These are phyloP conservation scores for Scytalopus superciliaris DNA, from an alignment of 2,113 vertebrate genomes.

Conservation along the genomic window DNA sequence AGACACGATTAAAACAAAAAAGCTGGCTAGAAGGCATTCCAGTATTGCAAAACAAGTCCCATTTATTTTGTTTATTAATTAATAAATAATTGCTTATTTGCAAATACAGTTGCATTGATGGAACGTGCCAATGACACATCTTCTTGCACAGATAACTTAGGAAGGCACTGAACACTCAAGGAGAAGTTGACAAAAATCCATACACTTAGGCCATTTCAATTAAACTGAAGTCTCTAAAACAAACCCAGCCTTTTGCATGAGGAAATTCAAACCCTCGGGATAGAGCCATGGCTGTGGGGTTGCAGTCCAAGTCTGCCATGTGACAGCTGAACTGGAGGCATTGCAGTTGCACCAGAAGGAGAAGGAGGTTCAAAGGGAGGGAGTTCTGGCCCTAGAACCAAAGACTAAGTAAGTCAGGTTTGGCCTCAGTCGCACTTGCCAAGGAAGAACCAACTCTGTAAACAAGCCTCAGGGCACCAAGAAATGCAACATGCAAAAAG, in stretches of 20 bases:
- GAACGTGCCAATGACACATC: background rate
- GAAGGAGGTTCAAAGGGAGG: background rate
- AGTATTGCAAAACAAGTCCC: conserved; percentile 23
- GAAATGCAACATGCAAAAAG: background rate
- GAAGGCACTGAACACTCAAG: background rate
- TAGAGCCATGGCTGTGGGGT: background rate
- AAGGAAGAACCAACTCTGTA: background rate
- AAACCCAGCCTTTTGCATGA: background rate
- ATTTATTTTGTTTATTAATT: conserved; percentile 47
- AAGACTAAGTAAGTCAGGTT: background rate
- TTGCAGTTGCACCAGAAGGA: background rate
- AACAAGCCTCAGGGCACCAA: background rate
- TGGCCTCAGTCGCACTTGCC: background rate
- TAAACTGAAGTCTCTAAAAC: background rate
- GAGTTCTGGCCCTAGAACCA: background rate
- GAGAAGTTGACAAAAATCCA: background rate
- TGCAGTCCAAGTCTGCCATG: background rate
- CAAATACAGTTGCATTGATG: background rate
- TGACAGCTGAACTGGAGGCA: background rate
- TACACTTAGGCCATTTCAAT: background rate
- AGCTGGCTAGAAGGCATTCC: background rate
- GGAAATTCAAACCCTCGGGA: background rate
- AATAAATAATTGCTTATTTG: conserved; percentile 32
- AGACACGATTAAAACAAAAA: background rate
- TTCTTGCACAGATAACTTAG: background rate